Evolutionary conservation across 2,113 vertebrate species (phyloP).

Genomic region (Apaloderma vittatum): DNA sequence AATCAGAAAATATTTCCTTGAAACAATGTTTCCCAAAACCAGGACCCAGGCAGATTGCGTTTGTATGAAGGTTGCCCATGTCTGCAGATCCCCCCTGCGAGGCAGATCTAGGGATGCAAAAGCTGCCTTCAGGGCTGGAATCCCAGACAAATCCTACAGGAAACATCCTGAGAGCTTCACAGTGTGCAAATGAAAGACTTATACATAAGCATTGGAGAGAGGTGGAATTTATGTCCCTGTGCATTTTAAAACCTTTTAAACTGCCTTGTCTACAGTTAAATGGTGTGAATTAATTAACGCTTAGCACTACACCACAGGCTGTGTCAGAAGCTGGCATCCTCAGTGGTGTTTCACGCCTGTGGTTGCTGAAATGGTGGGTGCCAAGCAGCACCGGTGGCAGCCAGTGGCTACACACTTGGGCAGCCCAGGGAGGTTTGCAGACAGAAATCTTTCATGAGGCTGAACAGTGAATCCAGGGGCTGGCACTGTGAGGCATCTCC

Average conservation of each 20-base stretch:
- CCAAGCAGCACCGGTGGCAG: not conserved
- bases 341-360: fast-evolving
- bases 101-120: not conserved
- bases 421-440: not conserved
- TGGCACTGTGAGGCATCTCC: fast-evolving
- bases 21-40: not conserved
- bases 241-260: not conserved
- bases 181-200: not conserved
- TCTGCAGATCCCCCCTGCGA: not conserved
- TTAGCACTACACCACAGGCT: not conserved
- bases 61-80: not conserved
- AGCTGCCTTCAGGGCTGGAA: not conserved
- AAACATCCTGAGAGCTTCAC: not conserved
- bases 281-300: not conserved
- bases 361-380: not conserved
- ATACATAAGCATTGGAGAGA: not conserved
- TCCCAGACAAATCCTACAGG: not conserved
- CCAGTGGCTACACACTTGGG: not conserved
- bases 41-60: fast-evolving
- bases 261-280: not conserved
- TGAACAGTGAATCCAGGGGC: fast-evolving
- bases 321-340: not conserved
- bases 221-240: not conserved
- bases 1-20: not conserved
- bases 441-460: not conserved